Conservation (phyloP, 53 echinoderm and acorn worm genomes). For the Echinarachnius parma region DNA sequence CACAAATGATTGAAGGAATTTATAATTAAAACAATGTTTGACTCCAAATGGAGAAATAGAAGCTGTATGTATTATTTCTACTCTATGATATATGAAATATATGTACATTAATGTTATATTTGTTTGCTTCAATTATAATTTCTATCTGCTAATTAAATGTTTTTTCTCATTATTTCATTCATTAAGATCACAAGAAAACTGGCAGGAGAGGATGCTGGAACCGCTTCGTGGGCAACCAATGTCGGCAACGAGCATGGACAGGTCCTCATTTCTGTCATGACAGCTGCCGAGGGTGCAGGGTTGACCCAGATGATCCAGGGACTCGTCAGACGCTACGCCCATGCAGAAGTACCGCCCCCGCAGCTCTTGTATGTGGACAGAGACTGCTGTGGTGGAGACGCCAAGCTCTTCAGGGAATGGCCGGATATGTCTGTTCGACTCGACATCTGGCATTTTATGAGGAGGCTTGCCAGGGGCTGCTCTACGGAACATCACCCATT, state of each 20-base stretch:
- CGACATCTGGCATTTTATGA: slow-evolving; percentile 74
- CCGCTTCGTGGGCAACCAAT: slow-evolving; percentile 60
- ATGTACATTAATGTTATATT: too few relatives aligned
- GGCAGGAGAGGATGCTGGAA: slow-evolving; percentile 7
- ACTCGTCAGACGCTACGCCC: slow-evolving; percentile 38
- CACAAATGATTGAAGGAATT: too few relatives aligned
- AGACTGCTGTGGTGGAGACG: slow-evolving; percentile 63
- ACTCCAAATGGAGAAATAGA: too few relatives aligned
- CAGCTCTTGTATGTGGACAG: slow-evolving; percentile 70
- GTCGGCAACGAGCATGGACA: slow-evolving; percentile 76
- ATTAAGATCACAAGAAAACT: slow-evolving; percentile 29
- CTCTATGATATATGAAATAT: too few relatives aligned
- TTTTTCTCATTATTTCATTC: too few relatives aligned
- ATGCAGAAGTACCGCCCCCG: slow-evolving; percentile 45
- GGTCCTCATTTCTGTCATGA: slow-evolving; percentile 66
- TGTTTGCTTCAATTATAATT: too few relatives aligned
- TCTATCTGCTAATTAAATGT: too few relatives aligned
- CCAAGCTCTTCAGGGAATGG: slow-evolving; percentile 55
- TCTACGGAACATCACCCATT: slow-evolving; percentile 58
- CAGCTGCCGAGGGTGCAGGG: slow-evolving; percentile 57
- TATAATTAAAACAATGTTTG: too few relatives aligned
- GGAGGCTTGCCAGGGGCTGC: slow-evolving; percentile 56
- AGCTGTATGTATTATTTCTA: too few relatives aligned
- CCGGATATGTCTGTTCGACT: slow-evolving; percentile 50
- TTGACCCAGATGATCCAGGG: slow-evolving; percentile 50